These are phyloP conservation scores for Psittacula echo DNA, from an alignment of 2,797 vertebrate species.

Conservation along the genomic window DNA sequence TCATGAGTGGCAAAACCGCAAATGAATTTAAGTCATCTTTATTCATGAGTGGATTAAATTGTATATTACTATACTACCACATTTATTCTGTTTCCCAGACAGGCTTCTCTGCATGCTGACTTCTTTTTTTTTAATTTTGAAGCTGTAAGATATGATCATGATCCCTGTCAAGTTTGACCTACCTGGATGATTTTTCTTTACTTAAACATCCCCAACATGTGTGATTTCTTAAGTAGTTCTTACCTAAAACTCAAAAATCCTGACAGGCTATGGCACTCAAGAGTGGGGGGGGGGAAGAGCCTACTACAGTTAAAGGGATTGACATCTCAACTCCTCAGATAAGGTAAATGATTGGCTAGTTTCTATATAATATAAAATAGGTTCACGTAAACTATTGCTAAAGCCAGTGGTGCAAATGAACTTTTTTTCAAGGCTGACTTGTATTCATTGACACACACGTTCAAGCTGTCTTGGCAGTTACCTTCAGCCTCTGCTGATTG, in stretches of 20 bases:
- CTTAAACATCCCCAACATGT: background rate
- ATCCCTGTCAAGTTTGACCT: constrained; percentile 61
- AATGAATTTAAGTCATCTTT: constrained; percentile 77
- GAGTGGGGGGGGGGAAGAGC: background rate
- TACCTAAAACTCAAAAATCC: background rate
- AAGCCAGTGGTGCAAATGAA: background rate
- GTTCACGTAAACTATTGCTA: background rate
- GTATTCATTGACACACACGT: background rate
- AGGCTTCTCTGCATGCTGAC: constrained; percentile 41
- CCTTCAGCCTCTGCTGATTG: background rate
- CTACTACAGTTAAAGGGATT: background rate
- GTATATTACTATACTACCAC: constrained; percentile 61
- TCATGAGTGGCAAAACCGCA: constrained; percentile 74
- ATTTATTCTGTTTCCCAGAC: constrained; percentile 72
- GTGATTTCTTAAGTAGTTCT: constrained; percentile 46
- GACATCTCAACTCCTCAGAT: background rate
- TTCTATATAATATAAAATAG: background rate
- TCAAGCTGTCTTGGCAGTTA: background rate
- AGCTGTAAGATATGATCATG: constrained; percentile 40
- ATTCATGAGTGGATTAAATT: constrained; percentile 78
- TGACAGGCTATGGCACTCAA: background rate
- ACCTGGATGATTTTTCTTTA: constrained; percentile 45
- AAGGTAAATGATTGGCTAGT: background rate
- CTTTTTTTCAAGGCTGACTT: background rate
- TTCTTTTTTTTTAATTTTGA: constrained; percentile 74